A percentile compares a stretch with the other conserved stretches of the same genome.
Evolutionary conservation across 2,113 vertebrate genomes (phyloP).

Genomic region (Brachyistius frenatus): DNA sequence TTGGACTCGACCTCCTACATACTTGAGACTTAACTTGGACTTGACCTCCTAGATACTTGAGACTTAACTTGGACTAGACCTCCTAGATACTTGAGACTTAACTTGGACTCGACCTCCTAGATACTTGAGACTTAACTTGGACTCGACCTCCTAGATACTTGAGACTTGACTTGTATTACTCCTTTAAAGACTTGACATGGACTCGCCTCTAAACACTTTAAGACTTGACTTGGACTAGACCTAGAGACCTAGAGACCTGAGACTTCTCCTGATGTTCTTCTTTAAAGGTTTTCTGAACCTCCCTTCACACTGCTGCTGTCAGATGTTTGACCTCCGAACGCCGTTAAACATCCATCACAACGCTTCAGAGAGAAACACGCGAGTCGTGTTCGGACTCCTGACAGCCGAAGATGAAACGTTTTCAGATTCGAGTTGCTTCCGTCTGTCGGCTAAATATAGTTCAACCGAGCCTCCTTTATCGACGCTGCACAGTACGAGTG

Average conservation of each 20-base stretch:
- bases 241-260: too few relatives aligned
- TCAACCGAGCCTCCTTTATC: not conserved
- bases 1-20: not conserved
- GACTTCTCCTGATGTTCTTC: too few relatives aligned
- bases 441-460: conserved; percentile 7
- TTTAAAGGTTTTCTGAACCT: too few relatives aligned
- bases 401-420: not conserved
- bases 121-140: not conserved
- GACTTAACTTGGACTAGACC: not conserved
- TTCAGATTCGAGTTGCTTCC: not conserved
- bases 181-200: not conserved
- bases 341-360: not conserved
- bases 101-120: not conserved
- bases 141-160: not conserved
- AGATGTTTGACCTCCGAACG: not conserved
- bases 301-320: too few relatives aligned
- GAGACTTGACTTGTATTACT: not conserved
- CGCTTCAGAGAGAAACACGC: not conserved
- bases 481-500: not conserved
- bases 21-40: not conserved
- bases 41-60: too few relatives aligned
- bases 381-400: not conserved
- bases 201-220: too few relatives aligned
- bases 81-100: not conserved
- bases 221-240: too few relatives aligned